Evolutionary conservation across 2,797 vertebrate species (phyloP), one percentile per base, ranked within the genome.

Genomic region (Pseudochromis fuscus): DNA sequence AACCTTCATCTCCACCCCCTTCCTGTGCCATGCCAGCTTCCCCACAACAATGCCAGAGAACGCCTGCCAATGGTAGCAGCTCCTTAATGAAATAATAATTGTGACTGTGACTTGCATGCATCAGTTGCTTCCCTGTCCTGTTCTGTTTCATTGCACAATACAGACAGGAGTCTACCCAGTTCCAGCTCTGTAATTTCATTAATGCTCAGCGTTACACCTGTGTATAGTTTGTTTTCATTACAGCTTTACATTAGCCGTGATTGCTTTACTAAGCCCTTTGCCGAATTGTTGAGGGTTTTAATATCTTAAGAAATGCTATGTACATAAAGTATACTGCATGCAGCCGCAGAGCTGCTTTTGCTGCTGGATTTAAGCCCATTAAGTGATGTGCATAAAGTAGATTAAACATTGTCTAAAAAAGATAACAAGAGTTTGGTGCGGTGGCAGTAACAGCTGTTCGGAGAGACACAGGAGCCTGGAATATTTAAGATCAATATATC

Each of bases 61-160:
- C 9, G 71, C 15, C 75, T 88, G 90, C 89, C 89, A 93, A 90
- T 77, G 56, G 77, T 74, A 78, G 86, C 86, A 83, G 86, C 89
- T 86, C 86, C 82, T 89, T 91, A 92, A 93, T 94, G 89, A 93
- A 93, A 93, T 89, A 91, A 88, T 93, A 92, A 93, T 89, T 93
- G 92, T 91, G 83, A 87, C 86, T 93, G 91, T 88, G 87, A 88
- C 82, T 88, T 72, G 79, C 88, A 88, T 85, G 84, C 88, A 84
- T 86, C 81, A 76, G 74, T 91, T 79, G 86, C 84, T 88, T 77
- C 82, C 66, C 86, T 87, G 86, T 85, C 72, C 84, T 81, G 80
- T 83, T 84, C 74, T 79, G 81, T 88, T 84, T 73, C 77, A 71
- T 75, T 75, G 62, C 77, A 77, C 83, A 72, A 50, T 73, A 51